A percentile compares a stretch with the other conserved stretches of the same genome.
phyloP scores from a whole-genome alignment of 2,113 vertebrate species.

The Lophius piscatorius region DNA sequence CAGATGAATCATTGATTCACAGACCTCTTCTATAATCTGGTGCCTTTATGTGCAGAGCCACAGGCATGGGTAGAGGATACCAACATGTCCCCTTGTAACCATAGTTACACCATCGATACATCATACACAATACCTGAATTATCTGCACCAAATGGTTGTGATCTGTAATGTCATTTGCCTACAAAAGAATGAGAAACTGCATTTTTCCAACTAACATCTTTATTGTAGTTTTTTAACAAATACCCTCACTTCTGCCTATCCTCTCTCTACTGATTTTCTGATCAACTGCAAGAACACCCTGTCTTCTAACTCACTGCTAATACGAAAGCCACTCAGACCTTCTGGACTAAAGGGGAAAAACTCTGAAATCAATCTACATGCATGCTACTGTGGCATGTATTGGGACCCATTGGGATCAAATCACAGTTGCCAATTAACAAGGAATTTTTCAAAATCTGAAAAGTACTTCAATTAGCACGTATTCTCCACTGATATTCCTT shows the following conservation, averaged over 20 bases:
- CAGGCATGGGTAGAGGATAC: conserved; percentile 49
- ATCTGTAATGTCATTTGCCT: conserved; percentile 79
- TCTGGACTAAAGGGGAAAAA: conserved; percentile 77
- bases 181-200: conserved; percentile 84
- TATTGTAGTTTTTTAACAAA: conserved; percentile 82
- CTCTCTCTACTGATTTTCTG: conserved; percentile 78
- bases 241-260: conserved; percentile 69
- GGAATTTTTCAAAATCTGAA: conserved; percentile 62
- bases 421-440: conserved; percentile 57
- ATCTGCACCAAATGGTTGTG: conserved; percentile 71
- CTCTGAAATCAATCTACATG: conserved; percentile 82
- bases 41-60: conserved; percentile 59
- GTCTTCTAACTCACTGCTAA: conserved; percentile 81
- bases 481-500: conserved; percentile 72
- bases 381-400: conserved; percentile 85
- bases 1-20: conserved; percentile 64
- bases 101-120: conserved; percentile 30
- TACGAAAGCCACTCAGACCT: conserved; percentile 74
- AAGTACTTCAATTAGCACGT: conserved; percentile 64
- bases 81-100: conserved; percentile 46
- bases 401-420: conserved; percentile 75
- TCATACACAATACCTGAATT: conserved; percentile 56
- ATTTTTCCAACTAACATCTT: conserved; percentile 81
- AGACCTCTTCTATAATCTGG: conserved; percentile 63
- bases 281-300: conserved; percentile 75